Evolutionary conservation across 2,888 invertebrate genomes (phyloP), one percentile per base, ranked within the genome.

Genomic region (Prionchulus punctatus): DNA sequence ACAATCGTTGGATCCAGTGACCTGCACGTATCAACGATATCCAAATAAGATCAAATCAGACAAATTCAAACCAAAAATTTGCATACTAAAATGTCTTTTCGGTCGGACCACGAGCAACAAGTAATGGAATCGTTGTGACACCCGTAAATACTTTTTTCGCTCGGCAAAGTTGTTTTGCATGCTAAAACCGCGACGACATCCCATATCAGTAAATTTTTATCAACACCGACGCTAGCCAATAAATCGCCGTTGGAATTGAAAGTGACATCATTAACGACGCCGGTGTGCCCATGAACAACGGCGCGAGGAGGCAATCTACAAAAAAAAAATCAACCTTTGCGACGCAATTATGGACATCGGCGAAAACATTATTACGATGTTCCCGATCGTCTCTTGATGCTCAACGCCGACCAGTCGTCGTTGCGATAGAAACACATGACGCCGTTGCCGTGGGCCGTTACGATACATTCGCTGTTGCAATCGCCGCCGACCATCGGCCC

Each of bases 171-270:
- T 65, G 61, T 68, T 71, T 12, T 64, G 65, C 23, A 53, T 52
- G 21, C 57, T 25, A 71, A 61, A 52, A 62, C 58, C 49, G 66
- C 68, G 54, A 70, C 61, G 15, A 67, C 65, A 27, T 67, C 63
- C 61, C 47, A 47, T 23, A 47, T n/a, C 18, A 21, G 7, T 47
- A 47, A 21, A 21, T 7, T n/a, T n/a, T n/a, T n/a, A n/a, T n/a
- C n/a, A n/a, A n/a, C n/a, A n/a, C n/a, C n/a, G n/a, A n/a, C n/a
- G n/a, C n/a, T n/a, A n/a, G n/a, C n/a, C n/a, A n/a, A n/a, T n/a
- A n/a, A n/a, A n/a, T n/a, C n/a, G n/a, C n/a, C n/a, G n/a, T n/a
- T n/a, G n/a, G n/a, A n/a, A n/a, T n/a, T n/a, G n/a, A n/a, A n/a
- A n/a, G n/a, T n/a, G n/a, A n/a, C n/a, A n/a, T n/a, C n/a, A n/a